Conservation (phyloP, 2,888 invertebrate species). For the Eupithecia inturbata region DNA sequence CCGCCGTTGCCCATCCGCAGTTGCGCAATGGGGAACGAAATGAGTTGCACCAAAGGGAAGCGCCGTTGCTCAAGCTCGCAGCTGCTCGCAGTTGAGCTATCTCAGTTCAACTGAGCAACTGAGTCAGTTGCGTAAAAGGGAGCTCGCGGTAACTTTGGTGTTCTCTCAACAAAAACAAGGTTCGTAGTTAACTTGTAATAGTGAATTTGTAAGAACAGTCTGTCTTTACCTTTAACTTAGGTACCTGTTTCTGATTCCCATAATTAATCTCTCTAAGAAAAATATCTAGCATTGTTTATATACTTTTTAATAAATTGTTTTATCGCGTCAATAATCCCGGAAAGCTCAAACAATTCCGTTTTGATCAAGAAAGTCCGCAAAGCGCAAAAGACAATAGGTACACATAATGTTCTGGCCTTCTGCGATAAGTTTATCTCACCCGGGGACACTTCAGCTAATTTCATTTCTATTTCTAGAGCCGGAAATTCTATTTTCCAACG, state of each 20-base stretch:
- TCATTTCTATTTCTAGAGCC: conserved; percentile 46
- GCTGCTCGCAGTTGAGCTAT: too few species aligned
- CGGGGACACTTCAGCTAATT: conserved; percentile 41
- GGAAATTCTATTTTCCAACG: conserved; percentile 47
- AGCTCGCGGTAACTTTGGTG: too few species aligned
- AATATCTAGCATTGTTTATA: not conserved
- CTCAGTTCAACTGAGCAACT: too few species aligned
- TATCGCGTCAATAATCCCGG: not conserved
- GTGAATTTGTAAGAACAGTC: too few species aligned
- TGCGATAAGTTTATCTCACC: conserved; percentile 34
- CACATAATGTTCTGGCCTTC: conserved; percentile 21
- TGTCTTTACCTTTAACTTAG: too few species aligned
- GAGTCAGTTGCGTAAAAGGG: too few species aligned
- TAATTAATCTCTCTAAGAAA: not conserved
- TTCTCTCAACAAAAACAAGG: too few species aligned
- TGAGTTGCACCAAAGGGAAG: too few species aligned
- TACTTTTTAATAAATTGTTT: not conserved
- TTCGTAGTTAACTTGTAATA: too few species aligned
- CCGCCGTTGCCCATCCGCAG: too few species aligned
- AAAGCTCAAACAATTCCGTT: conserved; percentile 1
- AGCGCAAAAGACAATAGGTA: conserved; percentile 36
- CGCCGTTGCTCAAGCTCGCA: too few species aligned
- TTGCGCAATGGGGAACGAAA: too few species aligned
- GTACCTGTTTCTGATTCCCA: not conserved
- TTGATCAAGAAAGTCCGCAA: conserved; percentile 20